These are phyloP conservation scores for Synanthedon andrenaeformis DNA, from an alignment of 2,888 invertebrate species.

Conservation along the genomic window DNA sequence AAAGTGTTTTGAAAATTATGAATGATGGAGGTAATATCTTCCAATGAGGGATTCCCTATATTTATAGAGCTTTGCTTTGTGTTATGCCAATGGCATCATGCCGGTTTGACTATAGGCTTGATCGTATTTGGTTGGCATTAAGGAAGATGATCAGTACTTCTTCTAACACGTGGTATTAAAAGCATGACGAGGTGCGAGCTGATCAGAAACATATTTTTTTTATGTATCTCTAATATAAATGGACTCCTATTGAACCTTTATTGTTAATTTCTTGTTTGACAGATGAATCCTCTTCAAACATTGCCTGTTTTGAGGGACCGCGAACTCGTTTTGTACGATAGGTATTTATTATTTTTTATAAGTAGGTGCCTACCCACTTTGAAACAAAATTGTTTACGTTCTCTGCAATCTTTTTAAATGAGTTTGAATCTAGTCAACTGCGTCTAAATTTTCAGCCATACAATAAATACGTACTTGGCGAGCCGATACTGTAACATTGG, in stretches of 20 bases:
- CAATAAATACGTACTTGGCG: constrained; percentile 38
- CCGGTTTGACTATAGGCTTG: too few species aligned
- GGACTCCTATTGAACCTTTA: background rate
- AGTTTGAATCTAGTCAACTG: background rate
- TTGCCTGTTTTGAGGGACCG: constrained; percentile 75
- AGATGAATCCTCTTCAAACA: constrained; percentile 75
- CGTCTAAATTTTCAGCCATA: constrained; percentile 27
- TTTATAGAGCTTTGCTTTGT: too few species aligned
- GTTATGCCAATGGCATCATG: too few species aligned
- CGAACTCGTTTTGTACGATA: constrained; percentile 71
- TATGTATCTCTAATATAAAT: background rate
- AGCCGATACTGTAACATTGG: constrained; percentile 25
- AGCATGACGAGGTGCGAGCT: too few species aligned
- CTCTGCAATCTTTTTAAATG: background rate
- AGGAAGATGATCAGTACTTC: too few species aligned
- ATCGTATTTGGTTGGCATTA: too few species aligned
- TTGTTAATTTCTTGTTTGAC: constrained; percentile 13
- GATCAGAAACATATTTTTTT: background rate
- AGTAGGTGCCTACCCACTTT: background rate
- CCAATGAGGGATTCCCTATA: too few species aligned
- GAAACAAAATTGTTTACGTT: too few species aligned
- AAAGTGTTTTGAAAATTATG: too few species aligned
- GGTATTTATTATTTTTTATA: constrained; percentile 35
- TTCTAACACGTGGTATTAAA: too few species aligned
- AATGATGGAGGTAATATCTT: too few species aligned